phyloP scores from a whole-genome alignment of 2,888 invertebrate genomes.

The Caenorhabditis macrosperma region DNA sequence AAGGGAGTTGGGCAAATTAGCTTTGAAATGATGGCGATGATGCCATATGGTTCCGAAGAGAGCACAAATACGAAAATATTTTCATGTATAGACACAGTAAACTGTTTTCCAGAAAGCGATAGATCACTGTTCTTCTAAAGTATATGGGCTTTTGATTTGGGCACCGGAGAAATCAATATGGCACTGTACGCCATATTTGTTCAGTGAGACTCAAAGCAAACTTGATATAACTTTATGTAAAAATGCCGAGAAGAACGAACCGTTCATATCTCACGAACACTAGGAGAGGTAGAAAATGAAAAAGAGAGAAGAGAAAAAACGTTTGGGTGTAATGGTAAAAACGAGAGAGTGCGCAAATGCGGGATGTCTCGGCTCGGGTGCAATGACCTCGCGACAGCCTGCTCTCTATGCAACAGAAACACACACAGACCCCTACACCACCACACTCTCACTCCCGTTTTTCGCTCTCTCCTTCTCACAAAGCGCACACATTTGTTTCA shows the following conservation, averaged over 20 bases:
- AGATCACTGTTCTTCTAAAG: neutral
- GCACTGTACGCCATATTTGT: slow-evolving; percentile 11
- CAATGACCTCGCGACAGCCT: slow-evolving; percentile 43
- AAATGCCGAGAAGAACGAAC: neutral
- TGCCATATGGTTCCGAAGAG: neutral
- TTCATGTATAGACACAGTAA: neutral
- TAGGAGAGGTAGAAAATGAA: slow-evolving; percentile 1
- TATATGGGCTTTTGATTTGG: neutral
- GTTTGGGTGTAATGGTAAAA: slow-evolving; percentile 1
- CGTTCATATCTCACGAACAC: slow-evolving; percentile 30
- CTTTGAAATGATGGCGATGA: neutral
- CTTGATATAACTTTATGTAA: slow-evolving; percentile 25
- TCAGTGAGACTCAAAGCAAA: slow-evolving; percentile 23
- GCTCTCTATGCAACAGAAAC: slow-evolving; percentile 50
- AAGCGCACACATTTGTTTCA: slow-evolving; percentile 45
- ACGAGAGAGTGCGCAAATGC: slow-evolving; percentile 20
- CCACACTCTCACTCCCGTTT: neutral
- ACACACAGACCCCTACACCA: slow-evolving; percentile 25
- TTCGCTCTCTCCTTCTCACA: slow-evolving; percentile 23
- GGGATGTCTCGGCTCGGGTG: slow-evolving; percentile 29
- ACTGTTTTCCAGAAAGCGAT: neutral
- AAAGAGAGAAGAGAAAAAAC: neutral
- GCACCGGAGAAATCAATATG: neutral
- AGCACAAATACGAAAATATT: neutral
- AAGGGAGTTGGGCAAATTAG: neutral